Conservation (phyloP, 30 jellyfish, hydroid and myxozoan species). For the Catostylus mosaicus region DNA sequence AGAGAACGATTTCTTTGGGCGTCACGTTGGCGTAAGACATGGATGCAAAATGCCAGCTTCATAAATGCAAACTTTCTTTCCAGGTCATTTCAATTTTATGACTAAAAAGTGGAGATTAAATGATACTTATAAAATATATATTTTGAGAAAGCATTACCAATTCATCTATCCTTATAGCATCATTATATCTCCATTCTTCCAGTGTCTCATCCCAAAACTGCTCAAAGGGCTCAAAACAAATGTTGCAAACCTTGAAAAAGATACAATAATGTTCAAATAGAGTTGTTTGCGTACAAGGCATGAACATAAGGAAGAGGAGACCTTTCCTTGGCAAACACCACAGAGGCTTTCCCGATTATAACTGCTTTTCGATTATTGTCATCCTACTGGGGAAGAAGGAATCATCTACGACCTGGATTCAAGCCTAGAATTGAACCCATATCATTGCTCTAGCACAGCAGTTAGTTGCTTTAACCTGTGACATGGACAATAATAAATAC, state of each 20-base stretch:
- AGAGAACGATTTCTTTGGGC: constrained; percentile 42
- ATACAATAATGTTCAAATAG: neutral
- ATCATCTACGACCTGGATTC: neutral
- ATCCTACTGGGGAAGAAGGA: neutral
- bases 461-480: too few relatives aligned
- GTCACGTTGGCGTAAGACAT: constrained; percentile 11
- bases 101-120: too few relatives aligned
- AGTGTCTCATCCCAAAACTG: constrained; percentile 94
- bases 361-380: neutral
- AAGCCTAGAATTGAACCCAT: neutral
- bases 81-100: too few relatives aligned
- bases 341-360: too few relatives aligned
- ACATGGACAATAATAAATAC: too few relatives aligned
- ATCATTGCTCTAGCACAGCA: neutral
- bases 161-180: constrained; percentile 75
- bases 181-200: constrained; percentile 97
- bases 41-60: neutral
- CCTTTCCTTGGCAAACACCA: too few relatives aligned
- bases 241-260: constrained; percentile 72
- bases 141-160: constrained; percentile 76
- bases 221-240: constrained; percentile 90
- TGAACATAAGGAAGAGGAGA: neutral
- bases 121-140: too few relatives aligned
- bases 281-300: neutral
- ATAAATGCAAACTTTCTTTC: too few relatives aligned